A percentile compares a stretch with the other conserved stretches of the same genome.
Conservation (phyloP, 2,888 invertebrate species). For the Pandemis heparana region DNA sequence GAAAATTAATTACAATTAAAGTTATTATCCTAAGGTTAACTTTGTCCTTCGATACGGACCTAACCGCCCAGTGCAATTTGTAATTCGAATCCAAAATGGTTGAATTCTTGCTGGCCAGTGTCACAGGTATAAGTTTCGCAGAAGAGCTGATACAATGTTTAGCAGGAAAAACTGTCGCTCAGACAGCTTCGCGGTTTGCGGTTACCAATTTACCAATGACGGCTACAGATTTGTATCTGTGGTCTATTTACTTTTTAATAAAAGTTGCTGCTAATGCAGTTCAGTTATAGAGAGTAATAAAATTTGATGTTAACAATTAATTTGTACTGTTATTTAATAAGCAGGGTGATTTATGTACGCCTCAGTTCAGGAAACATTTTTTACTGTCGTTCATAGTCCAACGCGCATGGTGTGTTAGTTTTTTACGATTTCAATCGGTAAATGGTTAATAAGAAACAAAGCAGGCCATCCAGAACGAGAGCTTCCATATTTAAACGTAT, state of each 20-base stretch:
- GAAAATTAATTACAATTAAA: background rate
- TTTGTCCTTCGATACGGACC: background rate
- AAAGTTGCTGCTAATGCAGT: too few relatives aligned
- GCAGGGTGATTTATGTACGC: background rate
- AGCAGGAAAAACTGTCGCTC: slow-evolving; percentile 7
- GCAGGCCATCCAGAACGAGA: background rate
- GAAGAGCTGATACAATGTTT: background rate
- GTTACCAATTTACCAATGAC: slow-evolving; percentile 1
- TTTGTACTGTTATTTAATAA: background rate
- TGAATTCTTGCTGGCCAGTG: background rate
- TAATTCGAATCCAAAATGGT: background rate
- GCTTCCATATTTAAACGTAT: too few relatives aligned
- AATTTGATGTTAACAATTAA: background rate
- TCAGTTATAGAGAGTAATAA: background rate
- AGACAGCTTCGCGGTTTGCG: slow-evolving; percentile 1
- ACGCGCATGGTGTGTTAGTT: background rate
- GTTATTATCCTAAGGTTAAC: background rate
- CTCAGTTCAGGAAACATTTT: background rate
- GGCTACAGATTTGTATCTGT: background rate
- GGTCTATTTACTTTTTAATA: slow-evolving; percentile 15
- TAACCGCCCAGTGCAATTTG: background rate
- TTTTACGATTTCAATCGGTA: background rate
- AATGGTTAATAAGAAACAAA: background rate
- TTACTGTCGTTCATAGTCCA: background rate
- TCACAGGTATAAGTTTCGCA: background rate